Conservation (phyloP, 2,888 invertebrate species). For the Spialia ferax region DNA sequence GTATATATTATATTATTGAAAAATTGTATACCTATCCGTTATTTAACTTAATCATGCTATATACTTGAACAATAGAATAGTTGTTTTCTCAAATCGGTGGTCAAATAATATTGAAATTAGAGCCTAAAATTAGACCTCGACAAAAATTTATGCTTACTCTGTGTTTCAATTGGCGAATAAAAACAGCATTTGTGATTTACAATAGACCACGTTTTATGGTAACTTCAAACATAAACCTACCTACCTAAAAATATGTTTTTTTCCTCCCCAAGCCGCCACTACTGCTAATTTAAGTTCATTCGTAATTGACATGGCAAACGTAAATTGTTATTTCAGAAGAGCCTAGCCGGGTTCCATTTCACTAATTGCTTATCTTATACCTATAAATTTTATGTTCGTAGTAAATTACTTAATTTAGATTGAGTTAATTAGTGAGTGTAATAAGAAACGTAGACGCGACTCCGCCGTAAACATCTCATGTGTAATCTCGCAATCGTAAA, state of each 20-base stretch:
- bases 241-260: neutral
- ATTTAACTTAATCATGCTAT: no score
- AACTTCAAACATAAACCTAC: no score
- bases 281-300: neutral
- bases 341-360: constrained; percentile 14
- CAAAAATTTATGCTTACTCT: no score
- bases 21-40: no score
- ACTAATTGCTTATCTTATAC: constrained; percentile 25
- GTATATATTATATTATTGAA: no score
- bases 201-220: no score
- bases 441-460: constrained; percentile 21
- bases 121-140: no score
- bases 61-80: no score
- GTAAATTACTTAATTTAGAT: constrained; percentile 33
- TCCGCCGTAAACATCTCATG: constrained; percentile 8
- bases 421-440: constrained; percentile 34
- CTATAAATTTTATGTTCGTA: constrained; percentile 19
- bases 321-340: constrained; percentile 20
- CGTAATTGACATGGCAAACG: neutral
- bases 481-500: constrained; percentile 5
- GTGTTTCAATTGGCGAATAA: no score
- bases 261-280: neutral
- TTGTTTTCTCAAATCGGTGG: no score
- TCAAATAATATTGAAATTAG: no score
- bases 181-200: no score